phyloP scores from a whole-genome alignment of 2,888 invertebrate species.

The Acrobasis suavella region DNA sequence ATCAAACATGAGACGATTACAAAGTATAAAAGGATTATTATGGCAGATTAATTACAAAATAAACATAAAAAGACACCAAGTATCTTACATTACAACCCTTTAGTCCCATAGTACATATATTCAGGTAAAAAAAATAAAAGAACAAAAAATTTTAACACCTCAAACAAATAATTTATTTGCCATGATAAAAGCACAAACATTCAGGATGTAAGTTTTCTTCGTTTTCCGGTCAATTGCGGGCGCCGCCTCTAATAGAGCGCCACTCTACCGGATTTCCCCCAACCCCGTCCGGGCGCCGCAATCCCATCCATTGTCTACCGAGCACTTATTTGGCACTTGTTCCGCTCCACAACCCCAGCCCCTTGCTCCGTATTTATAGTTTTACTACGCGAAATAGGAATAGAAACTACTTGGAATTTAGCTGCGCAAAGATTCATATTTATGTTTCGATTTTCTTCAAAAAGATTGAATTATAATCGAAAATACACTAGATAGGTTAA shows the following conservation, averaged over 20 bases:
- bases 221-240: background rate
- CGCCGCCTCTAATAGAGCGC: conserved; percentile 15
- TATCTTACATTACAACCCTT: too few relatives aligned
- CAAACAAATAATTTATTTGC: background rate
- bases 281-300: conserved; percentile 31
- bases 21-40: too few relatives aligned
- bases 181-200: background rate
- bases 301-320: conserved; percentile 47
- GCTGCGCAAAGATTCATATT: background rate
- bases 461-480: too few relatives aligned
- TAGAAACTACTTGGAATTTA: background rate
- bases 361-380: conserved; percentile 36
- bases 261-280: conserved; percentile 26
- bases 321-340: conserved; percentile 63
- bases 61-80: too few relatives aligned
- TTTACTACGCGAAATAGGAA: background rate
- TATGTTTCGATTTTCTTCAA: background rate
- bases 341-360: conserved; percentile 48
- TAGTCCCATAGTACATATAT: too few relatives aligned
- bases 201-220: conserved; percentile 3
- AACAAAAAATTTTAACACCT: too few relatives aligned
- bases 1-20: too few relatives aligned
- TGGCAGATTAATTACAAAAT: too few relatives aligned
- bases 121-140: too few relatives aligned
- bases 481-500: too few relatives aligned